Evolutionary conservation across 2,888 invertebrate genomes (phyloP), one percentile per base, ranked within the genome.

Genomic region (Ectropis crepuscularia): DNA sequence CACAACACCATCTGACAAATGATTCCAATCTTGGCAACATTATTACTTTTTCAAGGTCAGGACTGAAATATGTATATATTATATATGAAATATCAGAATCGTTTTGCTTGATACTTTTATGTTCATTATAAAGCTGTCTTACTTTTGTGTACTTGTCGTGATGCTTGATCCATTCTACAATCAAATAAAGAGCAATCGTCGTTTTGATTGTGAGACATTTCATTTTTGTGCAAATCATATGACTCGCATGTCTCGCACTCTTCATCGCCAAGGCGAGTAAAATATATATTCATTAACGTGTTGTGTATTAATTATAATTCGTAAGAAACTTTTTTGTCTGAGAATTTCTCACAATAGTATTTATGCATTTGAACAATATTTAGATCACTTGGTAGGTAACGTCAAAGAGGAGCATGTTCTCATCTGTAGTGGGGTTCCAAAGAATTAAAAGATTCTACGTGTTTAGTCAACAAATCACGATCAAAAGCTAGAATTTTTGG

Each of bases 21-120:
- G n/a, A n/a, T n/a, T 70, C 70, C 46, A 68, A 28, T 42, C 68
- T 61, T 2, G 68, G 68, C 11, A 70, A 50, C 50, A 50, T 50
- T 10, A 50, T 50, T 6, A 50, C 38, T 50, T 50, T 37, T 16
- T 46, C 46, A 12, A 46, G 12, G 16, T 46, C 46, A 6, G 46
- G 5, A 46, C 46, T 46, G 12, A 46, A 11, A 46, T 12, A 46
- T 12, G 12, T 46, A 12, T 6, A 2, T 12, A 5, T 46, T 10
- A n/a, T n/a, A n/a, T n/a, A n/a, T n/a, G n/a, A n/a, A n/a, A n/a
- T n/a, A n/a, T n/a, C n/a, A n/a, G n/a, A n/a, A n/a, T 46, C 6
- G 12, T 46, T 16, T 8, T 46, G 46, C 6, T 5, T 11, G 6
- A 6, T 46, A 6, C 12, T 12, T 46, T 46, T 46, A 16, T 46